Evolutionary conservation across 1,140 invertebrate species (phyloP).

Genomic region (Ctenoplectra terminalis): DNA sequence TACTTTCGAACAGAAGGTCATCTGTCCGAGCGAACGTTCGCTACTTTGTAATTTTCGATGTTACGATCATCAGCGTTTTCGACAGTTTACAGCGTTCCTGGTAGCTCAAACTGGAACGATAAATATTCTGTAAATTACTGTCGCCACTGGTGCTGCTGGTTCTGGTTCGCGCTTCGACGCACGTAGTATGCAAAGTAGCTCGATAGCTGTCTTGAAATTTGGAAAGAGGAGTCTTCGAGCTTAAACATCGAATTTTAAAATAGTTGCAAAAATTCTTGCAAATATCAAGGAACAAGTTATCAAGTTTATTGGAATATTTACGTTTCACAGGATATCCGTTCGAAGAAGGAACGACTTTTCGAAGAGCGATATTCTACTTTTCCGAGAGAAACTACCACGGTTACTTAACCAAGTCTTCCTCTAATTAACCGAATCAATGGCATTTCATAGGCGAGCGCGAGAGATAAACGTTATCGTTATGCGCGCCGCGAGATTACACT

Average conservation of each 20-base stretch:
- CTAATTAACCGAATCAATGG: slow-evolving; percentile 43
- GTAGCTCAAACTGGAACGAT: slow-evolving; percentile 6
- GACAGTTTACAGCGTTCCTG: slow-evolving; percentile 10
- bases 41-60: slow-evolving; percentile 18
- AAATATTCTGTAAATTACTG: neutral
- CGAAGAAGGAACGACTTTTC: neutral
- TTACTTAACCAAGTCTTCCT: neutral
- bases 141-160: neutral
- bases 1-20: neutral
- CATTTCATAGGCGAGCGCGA: neutral
- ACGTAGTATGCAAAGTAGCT: slow-evolving; percentile 7
- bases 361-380: neutral
- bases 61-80: slow-evolving; percentile 6
- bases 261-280: neutral
- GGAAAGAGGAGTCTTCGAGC: neutral
- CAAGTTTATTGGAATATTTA: neutral
- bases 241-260: too few relatives aligned
- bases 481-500: neutral
- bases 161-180: neutral
- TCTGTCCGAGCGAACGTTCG: neutral
- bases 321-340: too few relatives aligned
- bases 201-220: neutral
- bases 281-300: neutral
- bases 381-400: neutral
- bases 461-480: slow-evolving; percentile 50